Evolutionary conservation across 2,888 invertebrate species (phyloP), one percentile per base, ranked within the genome.

Genomic region (Ferrisia virgata): DNA sequence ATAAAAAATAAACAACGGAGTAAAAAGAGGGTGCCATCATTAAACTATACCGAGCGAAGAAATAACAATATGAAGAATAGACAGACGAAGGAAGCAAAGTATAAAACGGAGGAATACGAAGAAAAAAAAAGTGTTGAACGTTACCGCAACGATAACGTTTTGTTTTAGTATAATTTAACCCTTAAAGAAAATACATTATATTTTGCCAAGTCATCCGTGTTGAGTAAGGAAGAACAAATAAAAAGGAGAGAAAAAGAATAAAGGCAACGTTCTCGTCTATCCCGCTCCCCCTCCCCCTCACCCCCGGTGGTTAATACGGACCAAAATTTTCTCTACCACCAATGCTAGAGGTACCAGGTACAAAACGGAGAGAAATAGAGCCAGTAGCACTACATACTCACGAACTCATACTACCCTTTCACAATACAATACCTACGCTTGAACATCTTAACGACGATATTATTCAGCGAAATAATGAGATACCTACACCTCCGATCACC

Each of bases 381-480:
- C 72, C 36, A 76, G 72, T 36, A 76, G 72, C 72, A 36, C 28
- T 76, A 36, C 72, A 76, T 28, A 64, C 8, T 53, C 64, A 28
- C 64, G 64, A 64, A 64, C 28, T 64, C 64, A 28, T 64, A 28
- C 64, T 76, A 76, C 72, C 72, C 72, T 76, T 36, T 76, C 11
- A 13, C 72, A 28, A 76, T 76, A 13, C 72, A 28, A 76, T 76
- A 76, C 72, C 36, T 76, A 18, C 72, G 72, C 72, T 76, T 28
- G 72, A 76, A 76, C 72, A 36, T 76, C 72, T 76, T 76, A 76
- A 76, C 72, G 72, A 76, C 72, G 72, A 76, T 76, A 76, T 76
- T 76, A 76, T 76, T 76, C 72, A 76, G 36, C 72, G 72, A 76
- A 76, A 76, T 76, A 76, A 76, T 76, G 72, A 76, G 72, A 76